Evolutionary conservation across 1,140 invertebrate genomes (phyloP).

Genomic region (Euwallacea fornicatus): DNA sequence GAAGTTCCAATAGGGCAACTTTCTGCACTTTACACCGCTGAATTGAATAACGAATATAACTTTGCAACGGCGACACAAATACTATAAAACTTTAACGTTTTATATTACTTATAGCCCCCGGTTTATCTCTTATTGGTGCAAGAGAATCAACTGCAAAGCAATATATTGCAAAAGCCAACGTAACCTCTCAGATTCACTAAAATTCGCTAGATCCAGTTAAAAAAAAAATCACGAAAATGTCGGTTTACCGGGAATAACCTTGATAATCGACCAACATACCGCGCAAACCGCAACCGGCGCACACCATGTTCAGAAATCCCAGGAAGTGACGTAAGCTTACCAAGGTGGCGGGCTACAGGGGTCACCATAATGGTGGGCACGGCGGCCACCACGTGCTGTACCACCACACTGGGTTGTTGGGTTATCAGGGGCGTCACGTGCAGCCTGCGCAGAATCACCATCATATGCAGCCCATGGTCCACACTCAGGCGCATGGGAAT

Average conservation of each 20-base stretch:
- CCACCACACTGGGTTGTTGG: constrained; percentile 48
- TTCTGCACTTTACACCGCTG: constrained; percentile 1
- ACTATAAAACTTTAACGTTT: background rate
- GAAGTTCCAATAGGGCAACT: background rate
- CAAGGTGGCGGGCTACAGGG: constrained; percentile 52
- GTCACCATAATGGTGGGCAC: constrained; percentile 50
- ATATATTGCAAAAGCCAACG: background rate
- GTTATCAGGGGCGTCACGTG: constrained; percentile 49
- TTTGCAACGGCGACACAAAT: background rate
- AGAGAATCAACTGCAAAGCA: constrained; percentile 1
- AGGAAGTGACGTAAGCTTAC: constrained; percentile 41
- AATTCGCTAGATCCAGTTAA: background rate
- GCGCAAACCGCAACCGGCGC: constrained; percentile 26
- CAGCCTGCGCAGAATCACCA: constrained; percentile 43
- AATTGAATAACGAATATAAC: constrained; percentile 5
- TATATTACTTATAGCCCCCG: background rate
- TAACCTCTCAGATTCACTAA: background rate
- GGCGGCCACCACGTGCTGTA: constrained; percentile 50
- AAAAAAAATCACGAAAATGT: background rate
- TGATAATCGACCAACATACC: constrained; percentile 7
- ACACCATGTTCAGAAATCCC: constrained; percentile 31
- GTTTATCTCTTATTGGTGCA: background rate
- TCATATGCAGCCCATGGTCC: constrained; percentile 44
- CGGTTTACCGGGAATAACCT: background rate
- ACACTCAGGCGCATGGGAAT: constrained; percentile 42